A percentile compares a stretch with the other conserved stretches of the same genome.
phyloP scores from a whole-genome alignment of 2,797 vertebrate genomes.

The Neostethus bicornis region DNA sequence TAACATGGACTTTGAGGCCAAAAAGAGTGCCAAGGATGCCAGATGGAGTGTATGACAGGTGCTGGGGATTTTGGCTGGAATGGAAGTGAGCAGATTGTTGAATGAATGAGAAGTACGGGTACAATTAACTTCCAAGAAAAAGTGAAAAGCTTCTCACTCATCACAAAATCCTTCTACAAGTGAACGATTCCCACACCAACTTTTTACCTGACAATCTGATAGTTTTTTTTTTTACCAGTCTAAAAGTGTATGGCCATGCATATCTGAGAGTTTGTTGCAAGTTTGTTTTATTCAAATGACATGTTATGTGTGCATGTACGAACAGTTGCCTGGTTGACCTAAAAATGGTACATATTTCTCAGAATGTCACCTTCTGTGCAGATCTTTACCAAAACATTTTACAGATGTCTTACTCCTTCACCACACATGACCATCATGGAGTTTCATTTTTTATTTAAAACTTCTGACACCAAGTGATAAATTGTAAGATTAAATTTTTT shows the following conservation, averaged over 20 bases:
- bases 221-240: constrained; percentile 41
- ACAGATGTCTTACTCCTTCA: constrained; percentile 23
- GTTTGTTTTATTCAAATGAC: constrained; percentile 49
- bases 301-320: constrained; percentile 30
- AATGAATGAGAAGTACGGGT: constrained; percentile 23
- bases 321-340: constrained; percentile 27
- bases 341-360: constrained; percentile 54
- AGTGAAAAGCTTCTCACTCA: constrained; percentile 42
- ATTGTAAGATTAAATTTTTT: constrained; percentile 57
- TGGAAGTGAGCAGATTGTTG: constrained; percentile 24
- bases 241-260: constrained; percentile 11
- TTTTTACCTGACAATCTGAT: constrained; percentile 72
- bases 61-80: constrained; percentile 37
- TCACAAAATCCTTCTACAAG: constrained; percentile 19
- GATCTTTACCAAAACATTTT: constrained; percentile 17
- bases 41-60: constrained; percentile 61
- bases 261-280: constrained; percentile 35
- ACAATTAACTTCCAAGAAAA: constrained; percentile 47
- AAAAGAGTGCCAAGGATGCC: constrained; percentile 39
- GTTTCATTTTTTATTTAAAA: constrained; percentile 46
- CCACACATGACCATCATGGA: constrained; percentile 17
- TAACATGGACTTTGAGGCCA: constrained; percentile 69
- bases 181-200: constrained; percentile 57
- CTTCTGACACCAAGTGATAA: constrained; percentile 52
- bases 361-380: constrained; percentile 50